Evolutionary conservation across 2,113 vertebrate genomes (phyloP).

Genomic region (Proteles cristata): DNA sequence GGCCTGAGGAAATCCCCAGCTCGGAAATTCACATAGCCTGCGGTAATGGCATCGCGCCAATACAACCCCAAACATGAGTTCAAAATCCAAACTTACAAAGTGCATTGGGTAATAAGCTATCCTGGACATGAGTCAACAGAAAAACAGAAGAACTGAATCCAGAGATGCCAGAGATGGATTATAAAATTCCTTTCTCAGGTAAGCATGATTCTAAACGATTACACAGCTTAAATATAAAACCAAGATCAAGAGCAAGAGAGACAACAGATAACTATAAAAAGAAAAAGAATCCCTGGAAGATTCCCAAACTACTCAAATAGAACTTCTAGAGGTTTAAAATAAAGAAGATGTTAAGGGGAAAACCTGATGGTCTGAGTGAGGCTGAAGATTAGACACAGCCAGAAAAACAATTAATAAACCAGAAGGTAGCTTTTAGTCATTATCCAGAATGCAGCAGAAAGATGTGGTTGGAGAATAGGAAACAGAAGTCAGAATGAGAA

Average conservation of each 20-base stretch:
- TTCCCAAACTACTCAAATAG: background rate
- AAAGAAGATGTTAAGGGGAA: background rate
- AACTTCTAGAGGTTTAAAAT: background rate
- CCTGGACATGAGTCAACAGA: background rate
- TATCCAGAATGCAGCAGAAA: background rate
- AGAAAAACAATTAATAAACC: constrained; percentile 53
- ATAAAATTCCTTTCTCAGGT: background rate
- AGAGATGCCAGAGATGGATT: background rate
- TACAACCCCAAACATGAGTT: background rate
- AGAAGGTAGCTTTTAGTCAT: background rate
- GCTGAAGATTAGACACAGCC: background rate
- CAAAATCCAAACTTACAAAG: background rate
- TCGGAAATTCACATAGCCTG: background rate
- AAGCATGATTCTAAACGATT: background rate
- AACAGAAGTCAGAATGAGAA: background rate
- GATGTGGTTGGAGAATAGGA: background rate
- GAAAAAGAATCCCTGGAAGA: background rate
- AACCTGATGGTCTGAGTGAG: background rate
- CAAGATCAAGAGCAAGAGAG: background rate
- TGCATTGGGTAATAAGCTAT: background rate
- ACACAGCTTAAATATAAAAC: background rate
- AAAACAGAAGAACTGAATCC: background rate
- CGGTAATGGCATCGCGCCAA: background rate
- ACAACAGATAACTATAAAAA: background rate
- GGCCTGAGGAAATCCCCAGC: background rate